Evolutionary conservation across 2,113 vertebrate species (phyloP).

Genomic region (Tupaia tana): DNA sequence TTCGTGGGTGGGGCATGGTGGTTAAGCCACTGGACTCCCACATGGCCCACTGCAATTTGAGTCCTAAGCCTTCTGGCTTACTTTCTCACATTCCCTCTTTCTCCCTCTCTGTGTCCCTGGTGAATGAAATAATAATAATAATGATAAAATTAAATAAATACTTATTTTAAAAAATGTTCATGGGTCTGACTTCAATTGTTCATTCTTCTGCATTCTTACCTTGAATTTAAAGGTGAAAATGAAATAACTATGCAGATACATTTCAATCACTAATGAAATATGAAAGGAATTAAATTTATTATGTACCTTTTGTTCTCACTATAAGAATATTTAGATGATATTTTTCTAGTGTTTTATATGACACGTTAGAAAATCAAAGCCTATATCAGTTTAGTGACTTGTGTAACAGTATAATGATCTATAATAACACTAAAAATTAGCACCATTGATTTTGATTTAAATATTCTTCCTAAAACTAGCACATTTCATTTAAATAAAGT

Average conservation of each 20-base stretch:
- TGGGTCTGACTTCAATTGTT: background rate
- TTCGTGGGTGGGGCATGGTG: no score
- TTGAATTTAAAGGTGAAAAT: constrained; percentile 30
- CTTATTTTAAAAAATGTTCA: background rate
- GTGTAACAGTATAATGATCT: background rate
- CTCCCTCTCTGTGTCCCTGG: no score
- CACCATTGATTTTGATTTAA: background rate
- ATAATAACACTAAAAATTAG: background rate
- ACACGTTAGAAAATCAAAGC: background rate
- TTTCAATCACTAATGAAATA: background rate
- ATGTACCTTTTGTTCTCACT: background rate
- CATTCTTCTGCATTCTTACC: background rate
- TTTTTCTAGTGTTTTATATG: background rate
- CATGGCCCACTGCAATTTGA: no score
- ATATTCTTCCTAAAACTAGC: background rate
- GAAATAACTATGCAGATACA: background rate
- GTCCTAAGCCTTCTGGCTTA: no score
- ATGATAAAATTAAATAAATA: no score
- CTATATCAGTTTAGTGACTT: background rate
- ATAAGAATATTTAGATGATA: background rate
- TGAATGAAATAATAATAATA: no score
- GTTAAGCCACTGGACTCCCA: no score
- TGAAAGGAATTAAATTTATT: background rate
- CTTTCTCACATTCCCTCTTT: no score
- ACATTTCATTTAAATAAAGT: background rate